These are phyloP conservation scores for Hyperoplus lanceolatus DNA, from an alignment of 2,797 vertebrate species.

Conservation along the genomic window DNA sequence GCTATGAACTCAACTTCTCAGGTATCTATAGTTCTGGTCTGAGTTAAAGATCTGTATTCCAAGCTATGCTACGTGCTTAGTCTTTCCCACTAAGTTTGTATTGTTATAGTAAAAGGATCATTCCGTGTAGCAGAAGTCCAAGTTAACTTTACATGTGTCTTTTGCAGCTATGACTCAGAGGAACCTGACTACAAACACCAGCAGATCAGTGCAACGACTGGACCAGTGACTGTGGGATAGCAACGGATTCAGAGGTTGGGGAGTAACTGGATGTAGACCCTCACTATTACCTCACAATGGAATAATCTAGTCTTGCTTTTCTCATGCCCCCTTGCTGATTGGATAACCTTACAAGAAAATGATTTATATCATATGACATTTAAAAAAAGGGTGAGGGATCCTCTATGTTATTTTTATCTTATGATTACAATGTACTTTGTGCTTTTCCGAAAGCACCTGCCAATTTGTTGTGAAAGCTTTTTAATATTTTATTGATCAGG, in stretches of 20 bases:
- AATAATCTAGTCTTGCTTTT: not conserved
- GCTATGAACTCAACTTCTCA: conserved; percentile 74
- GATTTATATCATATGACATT: not conserved
- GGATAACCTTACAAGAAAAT: not conserved
- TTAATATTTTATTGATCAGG: not conserved
- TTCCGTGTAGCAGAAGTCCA: not conserved
- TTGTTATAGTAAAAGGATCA: not conserved
- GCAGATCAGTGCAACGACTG: conserved; percentile 64
- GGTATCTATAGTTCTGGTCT: conserved; percentile 48
- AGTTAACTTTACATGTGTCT: not conserved
- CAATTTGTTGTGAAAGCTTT: not conserved
- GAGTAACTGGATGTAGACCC: not conserved
- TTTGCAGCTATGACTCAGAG: conserved; percentile 79
- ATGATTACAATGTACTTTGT: not conserved
- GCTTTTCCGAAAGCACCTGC: not conserved
- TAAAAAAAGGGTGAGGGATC: not conserved
- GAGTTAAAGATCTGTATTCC: not conserved
- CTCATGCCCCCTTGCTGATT: not conserved
- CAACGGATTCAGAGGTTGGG: not conserved
- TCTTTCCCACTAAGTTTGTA: not conserved
- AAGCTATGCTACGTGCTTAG: not conserved
- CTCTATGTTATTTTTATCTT: not conserved
- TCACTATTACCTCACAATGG: not conserved
- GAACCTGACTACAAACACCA: conserved; percentile 73
- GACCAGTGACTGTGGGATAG: conserved; percentile 31